Conservation (phyloP, 2,113 vertebrate species). For the Oceanites oceanicus region DNA sequence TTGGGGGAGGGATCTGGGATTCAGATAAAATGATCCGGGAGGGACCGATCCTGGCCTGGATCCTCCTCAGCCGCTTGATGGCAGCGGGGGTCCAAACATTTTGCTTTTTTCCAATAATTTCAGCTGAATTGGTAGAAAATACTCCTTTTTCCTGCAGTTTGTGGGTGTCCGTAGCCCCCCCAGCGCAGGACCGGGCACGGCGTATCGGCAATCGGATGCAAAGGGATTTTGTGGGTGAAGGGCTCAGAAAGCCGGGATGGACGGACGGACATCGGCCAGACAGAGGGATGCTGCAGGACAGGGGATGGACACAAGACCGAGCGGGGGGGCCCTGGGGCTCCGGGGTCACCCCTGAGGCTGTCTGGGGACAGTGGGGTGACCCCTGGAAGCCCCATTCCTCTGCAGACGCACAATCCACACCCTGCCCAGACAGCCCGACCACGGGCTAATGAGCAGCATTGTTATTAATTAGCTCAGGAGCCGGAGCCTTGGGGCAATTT, state of each 20-base stretch:
- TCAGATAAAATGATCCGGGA: background rate
- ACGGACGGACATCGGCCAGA: fast-evolving
- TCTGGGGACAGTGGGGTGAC: background rate
- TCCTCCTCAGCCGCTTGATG: background rate
- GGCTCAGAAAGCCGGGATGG: background rate
- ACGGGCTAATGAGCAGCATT: slow-evolving; percentile 13
- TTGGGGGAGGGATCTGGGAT: too few relatives aligned
- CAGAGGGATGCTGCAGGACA: background rate
- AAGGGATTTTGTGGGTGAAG: background rate
- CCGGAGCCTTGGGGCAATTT: background rate
- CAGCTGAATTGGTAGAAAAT: background rate
- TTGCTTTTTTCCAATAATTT: fast-evolving
- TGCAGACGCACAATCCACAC: slow-evolving; percentile 36
- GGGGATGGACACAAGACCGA: background rate
- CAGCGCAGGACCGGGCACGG: fast-evolving
- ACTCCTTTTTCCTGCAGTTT: background rate
- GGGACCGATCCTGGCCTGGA: fast-evolving
- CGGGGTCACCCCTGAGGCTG: background rate
- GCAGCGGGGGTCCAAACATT: background rate
- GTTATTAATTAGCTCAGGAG: slow-evolving; percentile 57
- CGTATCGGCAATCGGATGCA: fast-evolving
- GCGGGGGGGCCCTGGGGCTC: background rate
- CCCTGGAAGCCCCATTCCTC: background rate
- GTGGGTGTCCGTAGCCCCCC: fast-evolving
- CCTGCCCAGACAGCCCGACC: background rate